phyloP scores from a whole-genome alignment of 2,888 invertebrate species.

The Meiosimyza decipiens region DNA sequence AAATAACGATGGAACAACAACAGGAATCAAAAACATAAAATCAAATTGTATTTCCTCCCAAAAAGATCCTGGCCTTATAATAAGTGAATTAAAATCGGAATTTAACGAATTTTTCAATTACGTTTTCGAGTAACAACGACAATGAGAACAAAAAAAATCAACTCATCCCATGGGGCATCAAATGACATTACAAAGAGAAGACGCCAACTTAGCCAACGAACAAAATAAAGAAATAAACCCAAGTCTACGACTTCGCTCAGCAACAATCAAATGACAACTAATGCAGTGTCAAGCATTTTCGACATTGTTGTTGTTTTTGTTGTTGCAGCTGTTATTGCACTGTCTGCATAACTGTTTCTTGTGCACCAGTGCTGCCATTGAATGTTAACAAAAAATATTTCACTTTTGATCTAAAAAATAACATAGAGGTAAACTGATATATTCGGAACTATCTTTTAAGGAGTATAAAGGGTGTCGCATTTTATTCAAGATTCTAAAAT shows the following conservation, averaged over 20 bases:
- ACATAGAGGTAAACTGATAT: too few species aligned
- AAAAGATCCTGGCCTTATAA: slow-evolving; percentile 25
- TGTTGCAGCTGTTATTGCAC: neutral
- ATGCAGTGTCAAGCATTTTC: slow-evolving; percentile 22
- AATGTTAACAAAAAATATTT: neutral
- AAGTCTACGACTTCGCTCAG: neutral
- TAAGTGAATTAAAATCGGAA: slow-evolving; percentile 52
- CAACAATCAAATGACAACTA: slow-evolving; percentile 28
- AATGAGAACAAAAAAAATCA: neutral
- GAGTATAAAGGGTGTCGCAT: too few species aligned
- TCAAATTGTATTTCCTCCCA: too few species aligned
- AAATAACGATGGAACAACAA: too few species aligned
- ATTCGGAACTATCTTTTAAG: too few species aligned
- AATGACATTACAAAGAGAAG: too few species aligned
- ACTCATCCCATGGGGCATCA: too few species aligned
- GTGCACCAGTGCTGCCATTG: neutral
- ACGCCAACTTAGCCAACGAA: too few species aligned
- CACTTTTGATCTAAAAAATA: too few species aligned
- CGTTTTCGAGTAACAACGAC: slow-evolving; percentile 25
- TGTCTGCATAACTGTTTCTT: neutral
- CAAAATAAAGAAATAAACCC: too few species aligned
- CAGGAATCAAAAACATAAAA: too few species aligned
- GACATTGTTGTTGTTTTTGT: slow-evolving; percentile 1
- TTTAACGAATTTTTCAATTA: slow-evolving; percentile 53
- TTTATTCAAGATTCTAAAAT: too few species aligned